A percentile compares a stretch with the other conserved stretches of the same genome.
Evolutionary conservation across 1,140 invertebrate species (phyloP).

Genomic region (Frieseomelitta varia): DNA sequence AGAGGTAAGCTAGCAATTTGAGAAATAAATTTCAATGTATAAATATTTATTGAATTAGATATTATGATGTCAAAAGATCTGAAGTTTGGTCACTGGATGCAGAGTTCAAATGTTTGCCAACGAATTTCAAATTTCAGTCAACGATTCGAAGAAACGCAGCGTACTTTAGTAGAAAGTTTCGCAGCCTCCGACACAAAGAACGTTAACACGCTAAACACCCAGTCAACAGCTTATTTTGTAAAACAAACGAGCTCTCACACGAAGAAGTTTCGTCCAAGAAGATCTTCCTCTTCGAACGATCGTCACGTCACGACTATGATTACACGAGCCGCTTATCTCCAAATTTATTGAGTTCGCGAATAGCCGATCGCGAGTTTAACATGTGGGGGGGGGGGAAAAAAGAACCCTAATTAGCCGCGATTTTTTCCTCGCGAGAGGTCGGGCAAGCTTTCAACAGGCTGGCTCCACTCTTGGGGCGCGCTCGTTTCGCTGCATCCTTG

Average conservation of each 20-base stretch:
- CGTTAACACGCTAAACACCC: not conserved
- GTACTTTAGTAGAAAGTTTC: not conserved
- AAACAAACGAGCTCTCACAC: not conserved
- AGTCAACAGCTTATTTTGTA: not conserved
- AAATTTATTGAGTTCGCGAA: conserved; percentile 10
- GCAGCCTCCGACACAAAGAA: not conserved
- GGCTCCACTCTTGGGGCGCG: not conserved
- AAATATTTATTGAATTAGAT: no score
- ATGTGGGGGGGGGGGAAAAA: not conserved
- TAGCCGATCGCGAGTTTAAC: not conserved
- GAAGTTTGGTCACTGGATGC: no score
- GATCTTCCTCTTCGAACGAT: not conserved
- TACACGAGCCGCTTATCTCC: not conserved
- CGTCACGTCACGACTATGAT: not conserved
- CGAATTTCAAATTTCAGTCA: not conserved
- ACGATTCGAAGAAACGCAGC: not conserved
- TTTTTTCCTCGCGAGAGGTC: not conserved
- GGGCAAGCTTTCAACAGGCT: not conserved
- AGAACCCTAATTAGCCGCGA: conserved; percentile 24
- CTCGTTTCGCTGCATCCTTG: conserved; percentile 28
- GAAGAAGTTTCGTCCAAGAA: not conserved
- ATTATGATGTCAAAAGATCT: no score
- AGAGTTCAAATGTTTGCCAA: no score
- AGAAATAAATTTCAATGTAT: no score
- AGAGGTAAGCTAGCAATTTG: no score